These are phyloP conservation scores for Protophormia terraenovae DNA, from an alignment of 2,888 invertebrate genomes.

Conservation along the genomic window DNA sequence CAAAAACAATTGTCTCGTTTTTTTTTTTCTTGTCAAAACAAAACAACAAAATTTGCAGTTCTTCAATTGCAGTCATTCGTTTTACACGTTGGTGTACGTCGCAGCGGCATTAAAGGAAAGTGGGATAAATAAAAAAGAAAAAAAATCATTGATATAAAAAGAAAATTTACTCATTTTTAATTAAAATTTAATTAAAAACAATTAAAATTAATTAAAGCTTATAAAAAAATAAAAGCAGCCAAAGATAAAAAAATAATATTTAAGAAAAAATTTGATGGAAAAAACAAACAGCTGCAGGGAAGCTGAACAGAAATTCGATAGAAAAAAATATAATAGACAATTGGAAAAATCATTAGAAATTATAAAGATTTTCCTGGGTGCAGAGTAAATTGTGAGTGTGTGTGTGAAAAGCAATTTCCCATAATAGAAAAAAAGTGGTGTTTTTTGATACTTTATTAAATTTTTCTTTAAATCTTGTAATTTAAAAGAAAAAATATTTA, in stretches of 20 bases:
- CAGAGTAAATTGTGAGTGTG: neutral
- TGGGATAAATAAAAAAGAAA: neutral
- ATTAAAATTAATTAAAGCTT: conserved; percentile 59
- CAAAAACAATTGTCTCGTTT: conserved; percentile 1
- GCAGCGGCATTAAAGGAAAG: neutral
- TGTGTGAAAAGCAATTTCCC: neutral
- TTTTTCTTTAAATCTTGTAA: neutral
- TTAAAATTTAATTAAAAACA: conserved; percentile 65
- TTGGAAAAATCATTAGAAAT: conserved; percentile 66
- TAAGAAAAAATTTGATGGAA: neutral
- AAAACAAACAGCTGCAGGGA: conserved; percentile 43
- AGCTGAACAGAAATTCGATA: neutral
- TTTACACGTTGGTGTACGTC: neutral
- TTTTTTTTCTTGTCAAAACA: conserved; percentile 56
- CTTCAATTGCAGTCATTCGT: conserved; percentile 47
- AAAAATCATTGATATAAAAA: neutral
- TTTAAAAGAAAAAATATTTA: conserved; percentile 7
- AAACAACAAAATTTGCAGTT: conserved; percentile 59
- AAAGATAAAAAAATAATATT: conserved; percentile 4
- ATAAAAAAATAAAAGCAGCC: neutral
- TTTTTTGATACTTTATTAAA: neutral
- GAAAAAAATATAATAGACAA: conserved; percentile 39
- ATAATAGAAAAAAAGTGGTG: conserved; percentile 22
- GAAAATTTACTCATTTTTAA: conserved; percentile 50
- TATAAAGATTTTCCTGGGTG: conserved; percentile 12